Evolutionary conservation across 2,888 invertebrate species (phyloP), one percentile per base, ranked within the genome.

Genomic region (Rhaphigaster nebulosa): DNA sequence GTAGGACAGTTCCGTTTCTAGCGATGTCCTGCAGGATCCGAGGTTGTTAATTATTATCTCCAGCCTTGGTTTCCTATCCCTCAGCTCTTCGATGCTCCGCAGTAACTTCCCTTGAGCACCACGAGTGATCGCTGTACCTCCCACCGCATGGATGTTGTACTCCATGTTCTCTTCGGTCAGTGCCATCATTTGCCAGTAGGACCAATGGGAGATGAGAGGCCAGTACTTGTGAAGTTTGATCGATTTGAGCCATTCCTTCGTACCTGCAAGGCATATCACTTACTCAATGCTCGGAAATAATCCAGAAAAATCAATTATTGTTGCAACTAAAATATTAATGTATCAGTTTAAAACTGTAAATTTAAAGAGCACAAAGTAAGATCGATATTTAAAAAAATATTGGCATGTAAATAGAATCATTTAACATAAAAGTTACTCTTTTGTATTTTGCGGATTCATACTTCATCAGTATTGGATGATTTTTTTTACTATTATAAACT

Each of bases 91-190:
- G 20, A 87, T 56, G 56, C 87, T 50, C 2, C 87, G 41, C 2
- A 87, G 87, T 18, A 87, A 50, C 15, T 54, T 87, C 29, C 87
- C 87, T 15, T 54, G 45, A n/a, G 87, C 87, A n/a, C 87, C 87
- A 0, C 15, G 13, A 26, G 87, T 87, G 15, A 87, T 87, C 52
- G 13, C 54, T 2, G 87, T 87, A 18, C 45, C 87, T 50, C 87
- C 56, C 10, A 87, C 50, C 0, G 38, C 0, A 20, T 54, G 4
- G 2, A 54, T 87, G 5, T 87, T 50, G 6, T 54, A n/a, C 0
- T 87, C 87, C 1, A 87, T 87, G 54, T 87, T 87, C 0, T 23
- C 23, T 18, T 87, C 34, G 4, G 18, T 54, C 23, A 87, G 6
- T 0, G 34, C 29, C 52, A 87, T 52, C 54, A 87, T 54, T 34